These are phyloP conservation scores for Elephantulus edwardii DNA, from an alignment of 2,113 vertebrate species.

Conservation along the genomic window DNA sequence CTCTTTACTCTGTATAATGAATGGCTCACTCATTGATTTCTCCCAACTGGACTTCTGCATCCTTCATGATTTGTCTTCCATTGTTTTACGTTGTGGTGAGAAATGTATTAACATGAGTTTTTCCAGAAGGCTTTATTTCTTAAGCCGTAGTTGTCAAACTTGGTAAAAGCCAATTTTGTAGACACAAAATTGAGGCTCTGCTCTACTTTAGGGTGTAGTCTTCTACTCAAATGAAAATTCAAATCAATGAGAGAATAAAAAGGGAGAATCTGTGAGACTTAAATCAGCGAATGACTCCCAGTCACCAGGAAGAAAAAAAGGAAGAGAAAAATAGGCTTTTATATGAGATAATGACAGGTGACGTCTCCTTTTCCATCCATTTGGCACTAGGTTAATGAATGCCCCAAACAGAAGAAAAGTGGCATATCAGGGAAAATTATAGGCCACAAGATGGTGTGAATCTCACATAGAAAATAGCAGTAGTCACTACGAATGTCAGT, in stretches of 20 bases:
- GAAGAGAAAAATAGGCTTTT: not conserved
- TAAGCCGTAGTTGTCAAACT: not conserved
- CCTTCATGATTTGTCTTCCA: constrained; percentile 12
- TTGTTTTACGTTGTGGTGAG: not conserved
- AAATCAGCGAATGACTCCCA: not conserved
- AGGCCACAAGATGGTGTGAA: constrained; percentile 29
- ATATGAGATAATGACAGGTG: constrained; percentile 29
- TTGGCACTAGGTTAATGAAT: not conserved
- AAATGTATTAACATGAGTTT: not conserved
- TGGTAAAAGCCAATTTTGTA: not conserved
- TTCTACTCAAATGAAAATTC: constrained; percentile 9
- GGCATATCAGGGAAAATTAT: constrained; percentile 27
- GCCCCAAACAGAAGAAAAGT: constrained; percentile 34
- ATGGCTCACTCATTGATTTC: constrained; percentile 3
- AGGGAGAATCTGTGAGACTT: not conserved
- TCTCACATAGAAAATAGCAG: constrained; percentile 22
- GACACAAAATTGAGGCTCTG: not conserved
- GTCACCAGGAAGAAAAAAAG: not conserved
- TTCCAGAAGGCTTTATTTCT: constrained; percentile 36
- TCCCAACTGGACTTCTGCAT: not conserved
- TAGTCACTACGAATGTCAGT: not conserved
- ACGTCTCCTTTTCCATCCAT: constrained; percentile 25
- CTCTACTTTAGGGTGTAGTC: not conserved
- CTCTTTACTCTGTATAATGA: not conserved
- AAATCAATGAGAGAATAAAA: constrained; percentile 1